Base-by-base conservation (phyloP, 2,888 invertebrate species). In the Eristalinus sepulchralis region DNA sequence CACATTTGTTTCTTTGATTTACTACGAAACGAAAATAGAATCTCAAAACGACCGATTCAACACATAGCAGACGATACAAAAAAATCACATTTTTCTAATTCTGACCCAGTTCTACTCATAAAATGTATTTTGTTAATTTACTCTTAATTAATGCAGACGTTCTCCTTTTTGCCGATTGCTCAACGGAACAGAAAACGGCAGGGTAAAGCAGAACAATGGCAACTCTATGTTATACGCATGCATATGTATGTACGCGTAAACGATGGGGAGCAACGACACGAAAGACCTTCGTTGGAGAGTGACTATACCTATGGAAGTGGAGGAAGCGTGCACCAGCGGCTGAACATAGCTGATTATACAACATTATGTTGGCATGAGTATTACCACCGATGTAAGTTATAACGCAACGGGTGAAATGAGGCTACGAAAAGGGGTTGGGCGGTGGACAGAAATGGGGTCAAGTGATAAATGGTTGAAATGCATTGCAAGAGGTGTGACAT, bases 71-170 rank as follows among this genome's bases (percentile, higher is more conserved):
- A 63, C 20, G 33, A 22, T 20, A 59, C 47, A 63, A 33, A 11
- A 63, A 66, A 20, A 62, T 62, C 31, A 73, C 60, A 34, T 64
- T 64, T 59, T 72, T 78, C 57, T 64, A 72, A 68, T 64, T 68
- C 66, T 86, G 86, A 86, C 86, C 86, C 47, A 86, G 78, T 86
- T 86, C 71, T 60, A 17, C 22, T 60, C 55, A 78, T 68, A 67
- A 79, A 75, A 85, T 76, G 67, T 68, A 73, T 47, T 86, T 86
- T 75, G 83, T 75, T 75, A 86, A 86, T 83, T 86, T 83, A 83
- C 78, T 86, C 86, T 83, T 86, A 86, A 86, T 88, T 80, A 82
- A 88, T 85, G 84, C 88, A 84, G 88, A 82, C 88, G 84, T 83
- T 88, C 88, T 88, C 82, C 78, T 78, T 84, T 87, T 75, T 57